phyloP scores from a whole-genome alignment of 2,113 vertebrate species.

The Rhinoderma darwinii region DNA sequence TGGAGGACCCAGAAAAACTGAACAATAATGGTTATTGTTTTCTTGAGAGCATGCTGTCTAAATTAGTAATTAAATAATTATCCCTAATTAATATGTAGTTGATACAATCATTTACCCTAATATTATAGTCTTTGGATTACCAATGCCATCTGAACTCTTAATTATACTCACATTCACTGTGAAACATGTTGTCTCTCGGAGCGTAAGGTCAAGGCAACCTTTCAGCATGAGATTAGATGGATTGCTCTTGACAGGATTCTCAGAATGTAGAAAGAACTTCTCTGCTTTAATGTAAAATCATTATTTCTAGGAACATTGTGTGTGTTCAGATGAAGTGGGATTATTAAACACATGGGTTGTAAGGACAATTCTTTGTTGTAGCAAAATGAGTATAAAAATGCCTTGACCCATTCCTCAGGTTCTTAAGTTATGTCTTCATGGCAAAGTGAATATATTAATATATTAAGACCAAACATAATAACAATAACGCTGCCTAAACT shows the following conservation, averaged over 20 bases:
- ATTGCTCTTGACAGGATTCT: conserved; percentile 23
- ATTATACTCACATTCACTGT: neutral
- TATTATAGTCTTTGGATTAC: neutral
- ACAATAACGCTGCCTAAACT: neutral
- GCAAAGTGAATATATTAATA: neutral
- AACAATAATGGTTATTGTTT: neutral
- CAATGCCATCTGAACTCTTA: neutral
- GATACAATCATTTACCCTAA: neutral
- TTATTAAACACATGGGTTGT: neutral
- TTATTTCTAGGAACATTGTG: conserved; percentile 27
- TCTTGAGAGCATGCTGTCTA: neutral
- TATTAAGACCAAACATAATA: neutral
- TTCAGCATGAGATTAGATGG: conserved; percentile 13
- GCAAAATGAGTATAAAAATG: neutral
- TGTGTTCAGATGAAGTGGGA: neutral
- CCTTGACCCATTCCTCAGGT: neutral
- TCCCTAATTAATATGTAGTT: neutral
- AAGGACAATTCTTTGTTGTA: neutral
- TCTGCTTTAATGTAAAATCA: neutral
- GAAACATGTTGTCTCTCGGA: neutral
- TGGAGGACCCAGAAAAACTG: neutral
- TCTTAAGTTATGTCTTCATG: neutral
- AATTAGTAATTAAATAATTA: neutral
- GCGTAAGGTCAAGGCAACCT: conserved; percentile 34
- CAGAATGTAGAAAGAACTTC: neutral